Base-by-base conservation (phyloP, 1,140 invertebrate species). In the Epicauta chinensis region DNA sequence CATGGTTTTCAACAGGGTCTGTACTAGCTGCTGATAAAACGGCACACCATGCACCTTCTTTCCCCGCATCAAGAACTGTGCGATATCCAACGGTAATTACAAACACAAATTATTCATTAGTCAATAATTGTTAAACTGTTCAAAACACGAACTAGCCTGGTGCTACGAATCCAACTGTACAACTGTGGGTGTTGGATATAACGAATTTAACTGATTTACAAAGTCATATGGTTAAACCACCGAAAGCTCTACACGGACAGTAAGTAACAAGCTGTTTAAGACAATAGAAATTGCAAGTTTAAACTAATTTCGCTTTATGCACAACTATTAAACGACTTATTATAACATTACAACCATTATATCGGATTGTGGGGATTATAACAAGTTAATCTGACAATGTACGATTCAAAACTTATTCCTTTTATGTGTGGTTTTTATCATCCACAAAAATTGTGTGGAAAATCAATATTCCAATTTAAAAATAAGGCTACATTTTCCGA, bases 111-210 rank as follows among this genome's bases (percentile, higher is more conserved):
- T 34, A 7, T 11, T n/a, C 5, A n/a, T 34, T n/a, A n/a, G 5
- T 34, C 5, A n/a, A 34, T 34, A 12, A 34, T 9, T 12, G 3
- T n/a, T n/a, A 2, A 6, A 7, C 32, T n/a, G n/a, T n/a, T n/a
- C n/a, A n/a, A n/a, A 34, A 39, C 5, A 34, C 4, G 7, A 23
- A 23, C 39, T 67, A 86, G 84, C 87, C 90, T 35, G 91, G 91
- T n/a, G 84, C 86, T 38, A 71, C 80, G 2, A 93, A 93, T 74
- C 91, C 91, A 5, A 81, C 81, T 56, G 87, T 89, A 6, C 80
- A 81, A 50, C 71, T 93, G 15, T 91, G 83, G 82, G 75, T 91
- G 23, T 77, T 89, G n/a, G 81, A 89, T 54, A 74, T 92, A n/a
- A 73, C 73, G 35, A 86, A 88, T 66, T 59, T 77, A 12, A 80